Conservation (phyloP, 92 coral and sea anemone genomes). For the Actinernus sp. region DNA sequence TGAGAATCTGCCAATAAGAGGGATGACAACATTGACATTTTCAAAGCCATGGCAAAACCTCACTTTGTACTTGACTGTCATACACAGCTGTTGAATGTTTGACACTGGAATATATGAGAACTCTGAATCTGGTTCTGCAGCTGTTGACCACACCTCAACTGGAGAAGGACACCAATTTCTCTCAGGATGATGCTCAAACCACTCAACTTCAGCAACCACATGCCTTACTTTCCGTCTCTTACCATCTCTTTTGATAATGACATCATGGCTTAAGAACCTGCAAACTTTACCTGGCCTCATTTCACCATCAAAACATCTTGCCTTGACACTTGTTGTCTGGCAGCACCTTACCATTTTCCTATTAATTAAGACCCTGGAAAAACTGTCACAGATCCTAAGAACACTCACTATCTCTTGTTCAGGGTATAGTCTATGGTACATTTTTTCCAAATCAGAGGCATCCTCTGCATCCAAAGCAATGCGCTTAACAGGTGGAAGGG, state of each 20-base stretch:
- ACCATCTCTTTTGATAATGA: constrained; percentile 5
- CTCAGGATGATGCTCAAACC: constrained; percentile 25
- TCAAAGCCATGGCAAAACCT: constrained; percentile 15
- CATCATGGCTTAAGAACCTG: constrained; percentile 14
- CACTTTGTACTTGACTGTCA: constrained; percentile 1
- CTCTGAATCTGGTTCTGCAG: neutral
- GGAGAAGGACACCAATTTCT: constrained; percentile 18
- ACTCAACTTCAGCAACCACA: constrained; percentile 13
- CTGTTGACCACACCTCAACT: constrained; percentile 28
- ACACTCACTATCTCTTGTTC: neutral
- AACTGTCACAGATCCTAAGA: constrained; percentile 1
- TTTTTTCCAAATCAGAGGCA: neutral
- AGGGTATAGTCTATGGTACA: constrained; percentile 18
- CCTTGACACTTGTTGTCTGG: constrained; percentile 3
- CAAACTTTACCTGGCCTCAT: constrained; percentile 6
- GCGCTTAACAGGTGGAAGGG: constrained; percentile 6
- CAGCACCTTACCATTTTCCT: neutral
- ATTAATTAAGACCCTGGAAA: constrained; percentile 2
- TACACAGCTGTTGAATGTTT: constrained; percentile 3
- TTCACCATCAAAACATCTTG: constrained; percentile 11
- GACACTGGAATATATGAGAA: constrained; percentile 9
- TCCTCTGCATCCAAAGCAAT: constrained; percentile 11
- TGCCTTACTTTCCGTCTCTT: constrained; percentile 14
- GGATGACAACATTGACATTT: constrained; percentile 20
- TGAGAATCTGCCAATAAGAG: constrained; percentile 7